Evolutionary conservation across 1,140 invertebrate genomes (phyloP), one percentile per base, ranked within the genome.

Genomic region (Ceratosolen fusciceps): DNA sequence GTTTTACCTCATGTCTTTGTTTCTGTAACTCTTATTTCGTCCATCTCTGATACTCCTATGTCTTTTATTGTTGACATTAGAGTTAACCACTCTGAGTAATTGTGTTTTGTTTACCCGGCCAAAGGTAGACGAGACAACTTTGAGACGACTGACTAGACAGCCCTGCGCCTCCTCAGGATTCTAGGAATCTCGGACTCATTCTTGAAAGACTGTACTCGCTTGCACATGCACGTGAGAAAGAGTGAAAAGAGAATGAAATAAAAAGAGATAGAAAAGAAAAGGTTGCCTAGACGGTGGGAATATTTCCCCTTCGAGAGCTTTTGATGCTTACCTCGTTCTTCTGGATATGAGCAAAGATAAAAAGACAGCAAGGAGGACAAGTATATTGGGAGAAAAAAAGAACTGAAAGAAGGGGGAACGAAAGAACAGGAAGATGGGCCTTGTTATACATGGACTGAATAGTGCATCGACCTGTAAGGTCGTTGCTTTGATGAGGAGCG

Each of bases 401-500:
- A 52, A 77, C 49, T 8, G 10, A 34, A 19, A 34, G 29, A 19
- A 1, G 21, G 29, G 3, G 9, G 26, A 8, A 21, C 1, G 8
- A 2, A 14, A 26, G 21, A 10, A 72, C 7, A 19, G 60, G 19
- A n/a, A 74, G 39, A 62, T 31, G 24, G 39, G 81, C 54, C 34
- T 54, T 72, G 80, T 54, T 24, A 39, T 10, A 56, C 19, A 37
- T 5, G 19, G 68, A 74, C 74, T 67, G 82, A 75, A 81, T 83
- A 83, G 88, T 87, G 86, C 89, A 89, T 89, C 87, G 89, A 89
- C 89, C 89, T 89, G 86, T 88, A 90, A 89, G 88, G 88, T 89
- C 88, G 86, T 86, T 84, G 84, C 81, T 83, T 83, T 31, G 43
- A n/a, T 21, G 56, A 24, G 43, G 7, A 43, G 31, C 0, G 24